Conservation (phyloP, 2,888 invertebrate genomes). For the Iselma pallidipennis region DNA sequence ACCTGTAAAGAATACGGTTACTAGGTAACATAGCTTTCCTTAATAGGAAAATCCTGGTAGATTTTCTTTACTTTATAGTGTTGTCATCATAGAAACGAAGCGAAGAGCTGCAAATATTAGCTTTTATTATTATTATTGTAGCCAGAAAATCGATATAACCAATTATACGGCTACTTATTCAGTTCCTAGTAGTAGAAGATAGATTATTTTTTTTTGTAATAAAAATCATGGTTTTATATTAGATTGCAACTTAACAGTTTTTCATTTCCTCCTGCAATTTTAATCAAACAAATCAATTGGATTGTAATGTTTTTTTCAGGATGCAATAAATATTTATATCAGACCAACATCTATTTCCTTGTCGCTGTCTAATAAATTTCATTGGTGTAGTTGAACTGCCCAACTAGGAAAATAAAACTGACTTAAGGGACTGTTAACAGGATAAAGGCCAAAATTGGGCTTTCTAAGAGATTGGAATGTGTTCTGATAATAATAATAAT, state of each 20-base stretch:
- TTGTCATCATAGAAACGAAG: background rate
- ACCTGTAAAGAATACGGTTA: too few relatives aligned
- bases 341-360: slow-evolving; percentile 10
- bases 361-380: slow-evolving; percentile 15
- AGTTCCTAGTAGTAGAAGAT: background rate
- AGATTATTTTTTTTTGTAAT: too few relatives aligned
- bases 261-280: background rate
- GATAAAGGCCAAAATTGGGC: background rate
- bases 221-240: background rate
- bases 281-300: background rate
- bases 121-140: background rate
- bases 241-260: too few relatives aligned
- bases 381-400: slow-evolving; percentile 5
- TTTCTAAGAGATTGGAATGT: slow-evolving; percentile 4
- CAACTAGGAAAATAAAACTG: slow-evolving; percentile 13
- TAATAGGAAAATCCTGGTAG: background rate
- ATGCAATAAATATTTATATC: slow-evolving; percentile 11
- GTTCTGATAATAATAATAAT: background rate
- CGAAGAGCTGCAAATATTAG: background rate
- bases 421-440: slow-evolving; percentile 8
- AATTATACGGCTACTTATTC: background rate
- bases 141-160: background rate
- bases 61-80: background rate
- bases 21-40: background rate
- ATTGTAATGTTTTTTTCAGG: background rate